Evolutionary conservation across 2,888 invertebrate species (phyloP), one percentile per base, ranked within the genome.

Genomic region (Cryptus armator): DNA sequence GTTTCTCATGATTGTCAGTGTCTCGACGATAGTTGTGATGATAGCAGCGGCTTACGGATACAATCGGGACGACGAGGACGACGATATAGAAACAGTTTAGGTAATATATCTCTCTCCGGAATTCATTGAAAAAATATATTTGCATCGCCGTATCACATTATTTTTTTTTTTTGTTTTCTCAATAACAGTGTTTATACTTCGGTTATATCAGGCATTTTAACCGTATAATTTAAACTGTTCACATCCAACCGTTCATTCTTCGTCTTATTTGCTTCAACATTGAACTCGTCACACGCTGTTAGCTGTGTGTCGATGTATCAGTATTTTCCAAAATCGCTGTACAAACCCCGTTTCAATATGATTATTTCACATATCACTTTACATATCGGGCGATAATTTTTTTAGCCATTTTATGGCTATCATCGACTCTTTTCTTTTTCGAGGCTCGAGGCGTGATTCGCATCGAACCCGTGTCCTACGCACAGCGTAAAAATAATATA

Each of bases 41-140:
- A 81, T 90, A 12, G 78, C 74, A 86, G 14, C 84, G 77, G 80
- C 43, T 16, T 83, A 67, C 19, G 85, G 56, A 81, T 78, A 81
- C 44, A 74, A 43, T 10, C 68, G 70, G 12, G 72, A 83, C 71
- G 78, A 85, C 66, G 81, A 85, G 16, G 82, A 86, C 24, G 72
- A 82, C 51, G 43, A 78, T 29, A 44, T n/a, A 9, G 32, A 74
- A 81, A 44, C 12, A 32, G 3, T 67, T 14, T 53, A 86, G 79
- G 75, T 74, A 68, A 76, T 62, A 19, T 24, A 46, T 74, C 12
- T 43, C 32, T 51, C 16, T 56, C n/a, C 10, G 9, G 48, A n/a
- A 16, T 81, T 85, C 29, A 78, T 81, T 86, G 59, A 70, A 91
- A 90, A 91, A 91, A 91, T 90, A 90, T 89, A 90, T 90, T 85